Base-by-base conservation (phyloP, 2,888 invertebrate species). In the Xanthorhoe spadicearia region DNA sequence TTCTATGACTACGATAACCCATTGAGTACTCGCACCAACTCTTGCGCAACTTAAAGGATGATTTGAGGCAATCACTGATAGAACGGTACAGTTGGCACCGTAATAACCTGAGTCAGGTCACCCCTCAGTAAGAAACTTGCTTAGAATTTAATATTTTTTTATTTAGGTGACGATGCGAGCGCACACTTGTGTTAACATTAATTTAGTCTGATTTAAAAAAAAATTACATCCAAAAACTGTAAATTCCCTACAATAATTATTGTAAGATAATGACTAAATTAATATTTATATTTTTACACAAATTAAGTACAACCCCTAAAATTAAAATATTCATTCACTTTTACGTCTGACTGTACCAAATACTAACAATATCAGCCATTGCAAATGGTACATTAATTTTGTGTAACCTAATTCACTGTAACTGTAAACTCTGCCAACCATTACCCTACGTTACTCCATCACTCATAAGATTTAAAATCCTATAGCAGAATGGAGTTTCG, bases 401-500 rank as follows among this genome's bases (percentile, higher is more conserved):
- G 79, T 73, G 76, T 85, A 87, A 87, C 88, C 88, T 76, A 87
- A 87, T 86, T 87, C 79, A 75, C 71, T 79, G 73, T 74, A 73
- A 70, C 58, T n/a, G 18, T 54, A 10, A 63, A 13, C 17, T 17
- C n/a, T 18, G 18, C 66, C 72, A 56, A 2, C 10, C 15, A 70
- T 82, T 80, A 62, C 5, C 8, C n/a, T 46, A 74, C 77, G 68
- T 63, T 80, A 80, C 7, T 0, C 0, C 23, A 0, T 0, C 2
- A 0, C 0, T 0, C 0, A 38, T 77, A 85, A 57, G 75, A 77
- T 71, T 64, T 7, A 77, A 71, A 76, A 70, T 76, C 13, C 19
- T 50, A 53, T 67, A 72, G 23, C 17, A 54, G 1, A 18, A 53
- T 38, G 63, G 68, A 82, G 84, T 85, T 87, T 86, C 79, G 80